Percentiles rank a stretch among this genome's conserved stretches.
These are phyloP conservation scores for Ramphastos sulfuratus DNA, from an alignment of 2,113 vertebrate genomes.

Conservation along the genomic window DNA sequence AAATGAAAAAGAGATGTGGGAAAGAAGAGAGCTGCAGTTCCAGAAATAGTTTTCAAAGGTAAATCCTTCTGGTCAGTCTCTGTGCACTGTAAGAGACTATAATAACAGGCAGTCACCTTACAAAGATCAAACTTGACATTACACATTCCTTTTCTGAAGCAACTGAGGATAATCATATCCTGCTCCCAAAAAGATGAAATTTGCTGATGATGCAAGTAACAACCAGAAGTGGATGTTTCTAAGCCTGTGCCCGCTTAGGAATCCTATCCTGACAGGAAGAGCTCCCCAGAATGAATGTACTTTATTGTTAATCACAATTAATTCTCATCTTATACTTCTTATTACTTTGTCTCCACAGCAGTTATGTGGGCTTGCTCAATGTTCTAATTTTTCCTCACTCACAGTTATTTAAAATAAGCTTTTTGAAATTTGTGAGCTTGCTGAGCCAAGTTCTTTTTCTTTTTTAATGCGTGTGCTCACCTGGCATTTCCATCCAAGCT, in stretches of 20 bases:
- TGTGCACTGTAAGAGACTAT: not conserved
- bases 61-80: not conserved
- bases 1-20: not conserved
- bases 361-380: slow-evolving; percentile 43
- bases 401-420: slow-evolving; percentile 56
- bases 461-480: not conserved
- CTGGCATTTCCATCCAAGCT: slow-evolving; percentile 52
- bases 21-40: not conserved
- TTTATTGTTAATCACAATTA: slow-evolving; percentile 57
- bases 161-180: not conserved
- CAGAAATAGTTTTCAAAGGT: not conserved
- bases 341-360: slow-evolving; percentile 50
- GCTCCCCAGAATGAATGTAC: slow-evolving; percentile 18
- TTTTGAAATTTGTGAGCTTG: slow-evolving; percentile 27
- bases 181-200: not conserved
- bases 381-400: slow-evolving; percentile 55
- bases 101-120: not conserved
- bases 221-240: not conserved
- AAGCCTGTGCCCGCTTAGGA: not conserved
- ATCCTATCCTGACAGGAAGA: not conserved
- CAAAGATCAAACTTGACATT: not conserved
- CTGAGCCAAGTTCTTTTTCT: slow-evolving; percentile 22
- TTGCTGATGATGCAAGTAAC: not conserved
- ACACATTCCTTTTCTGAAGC: not conserved
- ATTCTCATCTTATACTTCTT: slow-evolving; percentile 36